A percentile compares a stretch with the other conserved stretches of the same genome.
Conservation (phyloP, 2,888 invertebrate species). For the Lissonota sp. region DNA sequence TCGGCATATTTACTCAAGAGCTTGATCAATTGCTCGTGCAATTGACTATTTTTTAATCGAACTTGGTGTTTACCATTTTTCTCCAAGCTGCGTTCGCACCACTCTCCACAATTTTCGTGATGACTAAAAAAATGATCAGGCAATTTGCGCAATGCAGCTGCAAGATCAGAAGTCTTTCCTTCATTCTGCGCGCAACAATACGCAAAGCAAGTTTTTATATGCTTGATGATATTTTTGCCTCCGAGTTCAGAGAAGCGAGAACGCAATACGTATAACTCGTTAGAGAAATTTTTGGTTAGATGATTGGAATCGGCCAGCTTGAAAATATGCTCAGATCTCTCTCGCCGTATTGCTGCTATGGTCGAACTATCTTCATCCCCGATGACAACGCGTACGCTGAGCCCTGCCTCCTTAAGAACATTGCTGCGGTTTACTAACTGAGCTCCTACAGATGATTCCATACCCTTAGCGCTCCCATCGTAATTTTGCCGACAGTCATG, state of each 20-base stretch:
- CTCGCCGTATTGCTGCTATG: slow-evolving; percentile 64
- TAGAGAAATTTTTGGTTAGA: slow-evolving; percentile 62
- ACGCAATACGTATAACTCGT: slow-evolving; percentile 59
- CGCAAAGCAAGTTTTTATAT: no score
- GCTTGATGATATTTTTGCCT: not conserved
- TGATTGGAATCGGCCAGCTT: slow-evolving; percentile 68
- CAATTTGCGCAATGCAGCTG: no score
- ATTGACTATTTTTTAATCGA: no score
- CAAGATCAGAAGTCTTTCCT: no score
- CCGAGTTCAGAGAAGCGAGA: not conserved
- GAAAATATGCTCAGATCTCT: slow-evolving; percentile 45
- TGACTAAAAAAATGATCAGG: not conserved
- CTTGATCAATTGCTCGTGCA: no score
- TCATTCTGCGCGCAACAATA: no score
- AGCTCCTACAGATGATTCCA: slow-evolving; percentile 71
- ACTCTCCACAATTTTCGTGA: not conserved
- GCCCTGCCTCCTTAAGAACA: slow-evolving; percentile 62
- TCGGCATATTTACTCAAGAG: no score
- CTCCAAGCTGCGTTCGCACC: not conserved
- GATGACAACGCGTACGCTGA: slow-evolving; percentile 67
- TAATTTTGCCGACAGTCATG: slow-evolving; percentile 74
- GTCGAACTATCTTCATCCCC: slow-evolving; percentile 70
- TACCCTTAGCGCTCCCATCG: slow-evolving; percentile 73
- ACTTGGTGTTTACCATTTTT: not conserved
- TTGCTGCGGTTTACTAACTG: slow-evolving; percentile 64